Evolutionary conservation across 2,888 invertebrate species (phyloP), one percentile per base, ranked within the genome.

Genomic region (Melolontha melolontha): DNA sequence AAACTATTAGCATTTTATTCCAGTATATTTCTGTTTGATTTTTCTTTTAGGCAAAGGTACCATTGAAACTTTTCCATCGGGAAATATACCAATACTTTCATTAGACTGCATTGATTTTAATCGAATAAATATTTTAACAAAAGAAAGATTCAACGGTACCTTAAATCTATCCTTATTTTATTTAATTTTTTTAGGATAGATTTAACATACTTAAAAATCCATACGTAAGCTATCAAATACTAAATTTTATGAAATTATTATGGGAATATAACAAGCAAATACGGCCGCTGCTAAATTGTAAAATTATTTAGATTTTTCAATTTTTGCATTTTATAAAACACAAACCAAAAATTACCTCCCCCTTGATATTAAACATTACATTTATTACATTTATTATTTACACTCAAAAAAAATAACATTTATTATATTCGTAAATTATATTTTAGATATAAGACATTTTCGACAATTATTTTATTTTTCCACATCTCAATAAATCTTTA

Each of bases 121-220:
- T 1, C 4, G 22, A 4, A 22, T 2, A 22, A 22, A 2, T 2
- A 22, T 22, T 22, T 14, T 59, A 5, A n/a, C n/a, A n/a, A 27
- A 22, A 59, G 10, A 14, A 47, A 66, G 59, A 66, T 59, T 50
- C 59, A 41, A 66, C 44, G 66, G 40, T 40, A 50, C 49, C 42
- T 47, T 59, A 59, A 66, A 66, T 66, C 59, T 64, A 66, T 57
- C 69, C 52, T 63, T 50, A 29, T 57, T 59, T 47, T 47, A 62
- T 16, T 62, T 59, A 47, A 47, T 42, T 34, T 12, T 16, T 47
- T 34, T 34, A 51, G 62, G 69, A 66, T 69, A 64, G 69, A 69
- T 66, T 68, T 62, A 39, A 62, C 51, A 50, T 69, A 69, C 69
- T 69, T 69, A 69, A 69, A 69, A 69, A 69, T 69, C 69, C 69